Evolutionary conservation across 2,888 invertebrate genomes (phyloP).

Genomic region (Prosapia bicincta): DNA sequence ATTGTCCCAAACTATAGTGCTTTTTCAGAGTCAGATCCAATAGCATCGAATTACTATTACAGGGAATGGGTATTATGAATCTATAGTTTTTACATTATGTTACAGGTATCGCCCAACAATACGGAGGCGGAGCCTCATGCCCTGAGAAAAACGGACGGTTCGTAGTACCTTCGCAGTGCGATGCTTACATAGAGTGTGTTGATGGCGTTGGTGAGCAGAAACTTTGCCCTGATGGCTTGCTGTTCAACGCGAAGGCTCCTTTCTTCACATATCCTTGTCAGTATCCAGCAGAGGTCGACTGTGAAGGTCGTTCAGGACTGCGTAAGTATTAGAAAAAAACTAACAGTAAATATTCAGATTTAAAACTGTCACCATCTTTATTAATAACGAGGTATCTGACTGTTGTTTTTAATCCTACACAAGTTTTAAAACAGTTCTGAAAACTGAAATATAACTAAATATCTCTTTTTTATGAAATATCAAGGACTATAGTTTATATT

Average conservation of each 20-base stretch:
- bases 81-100: neutral
- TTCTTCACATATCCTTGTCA: conserved; percentile 72
- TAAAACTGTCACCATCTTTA: no score
- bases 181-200: conserved; percentile 68
- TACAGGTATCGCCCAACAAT: neutral
- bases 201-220: conserved; percentile 74
- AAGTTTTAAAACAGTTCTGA: no score
- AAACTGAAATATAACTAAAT: no score
- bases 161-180: conserved; percentile 66
- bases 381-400: no score
- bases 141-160: conserved; percentile 66
- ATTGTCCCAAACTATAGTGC: no score
- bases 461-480: no score
- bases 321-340: conserved; percentile 63
- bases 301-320: conserved; percentile 62
- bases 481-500: no score
- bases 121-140: conserved; percentile 47
- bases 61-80: no score
- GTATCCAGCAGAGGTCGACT: conserved; percentile 79
- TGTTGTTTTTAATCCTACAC: no score
- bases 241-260: conserved; percentile 68
- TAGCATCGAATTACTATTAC: no score
- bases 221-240: conserved; percentile 76
- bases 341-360: no score
- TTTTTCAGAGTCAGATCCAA: no score